Percentiles rank a stretch among this genome's conserved stretches.
Evolutionary conservation across 2,797 vertebrate genomes (phyloP).

Genomic region (Mus spretus): DNA sequence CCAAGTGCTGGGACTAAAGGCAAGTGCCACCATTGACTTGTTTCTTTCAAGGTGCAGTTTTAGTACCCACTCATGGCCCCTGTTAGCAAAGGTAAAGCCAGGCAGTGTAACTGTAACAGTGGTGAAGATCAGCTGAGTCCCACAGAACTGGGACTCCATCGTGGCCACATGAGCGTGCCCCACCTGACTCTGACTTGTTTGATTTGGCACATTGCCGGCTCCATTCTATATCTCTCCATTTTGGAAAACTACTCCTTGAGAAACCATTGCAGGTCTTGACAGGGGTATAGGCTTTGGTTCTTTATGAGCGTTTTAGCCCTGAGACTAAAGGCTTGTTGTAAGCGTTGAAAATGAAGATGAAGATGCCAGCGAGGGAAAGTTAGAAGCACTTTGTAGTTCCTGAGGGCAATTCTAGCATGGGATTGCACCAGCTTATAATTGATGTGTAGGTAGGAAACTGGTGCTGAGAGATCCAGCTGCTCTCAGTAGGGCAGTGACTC

Average conservation of each 20-base stretch:
- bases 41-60: constrained; percentile 77
- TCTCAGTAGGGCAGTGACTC: constrained; percentile 36
- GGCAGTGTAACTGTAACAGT: constrained; percentile 68
- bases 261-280: background rate
- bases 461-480: constrained; percentile 29
- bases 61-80: constrained; percentile 65
- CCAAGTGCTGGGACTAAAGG: background rate
- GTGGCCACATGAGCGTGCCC: constrained; percentile 26
- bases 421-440: constrained; percentile 31
- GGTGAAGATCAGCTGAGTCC: constrained; percentile 19
- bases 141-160: constrained; percentile 5
- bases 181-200: constrained; percentile 21
- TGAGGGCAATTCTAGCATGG: background rate
- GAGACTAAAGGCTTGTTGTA: background rate
- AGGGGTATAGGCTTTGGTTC: constrained; percentile 3
- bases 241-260: constrained; percentile 26
- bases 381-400: constrained; percentile 49
- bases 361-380: background rate
- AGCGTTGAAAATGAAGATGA: constrained; percentile 49
- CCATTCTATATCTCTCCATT: background rate
- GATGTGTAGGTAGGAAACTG: constrained; percentile 48
- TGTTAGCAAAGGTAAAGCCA: constrained; percentile 59
- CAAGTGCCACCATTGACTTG: background rate
- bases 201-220: background rate
- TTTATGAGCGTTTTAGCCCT: constrained; percentile 3